Percentiles rank a stretch among this genome's conserved stretches.
Conservation (phyloP, 2,888 invertebrate genomes). For the Linyphia triangularis region DNA sequence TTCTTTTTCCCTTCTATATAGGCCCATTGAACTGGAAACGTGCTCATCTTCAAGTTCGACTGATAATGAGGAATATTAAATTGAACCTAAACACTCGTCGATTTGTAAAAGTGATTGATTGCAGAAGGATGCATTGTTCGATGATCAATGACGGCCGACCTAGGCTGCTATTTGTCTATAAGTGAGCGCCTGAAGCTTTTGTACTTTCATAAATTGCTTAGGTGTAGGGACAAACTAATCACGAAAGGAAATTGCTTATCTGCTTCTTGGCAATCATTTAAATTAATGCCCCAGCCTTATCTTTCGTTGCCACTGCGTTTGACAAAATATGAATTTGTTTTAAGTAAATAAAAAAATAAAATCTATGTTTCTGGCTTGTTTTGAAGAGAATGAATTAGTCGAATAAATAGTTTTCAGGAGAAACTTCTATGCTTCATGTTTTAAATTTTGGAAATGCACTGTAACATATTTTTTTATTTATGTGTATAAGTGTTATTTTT, state of each 20-base stretch:
- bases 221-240: not conserved
- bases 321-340: too few species aligned
- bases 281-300: too few species aligned
- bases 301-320: too few species aligned
- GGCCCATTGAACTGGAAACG: not conserved
- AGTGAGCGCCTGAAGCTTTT: not conserved
- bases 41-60: not conserved
- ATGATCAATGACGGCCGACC: not conserved
- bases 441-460: too few species aligned
- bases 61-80: slow-evolving; percentile 35
- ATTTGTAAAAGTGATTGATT: not conserved
- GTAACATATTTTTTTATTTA: too few species aligned
- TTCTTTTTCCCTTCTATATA: not conserved
- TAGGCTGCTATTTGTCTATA: not conserved
- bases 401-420: too few species aligned
- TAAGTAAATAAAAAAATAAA: too few species aligned
- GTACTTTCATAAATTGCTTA: not conserved
- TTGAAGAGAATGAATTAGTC: too few species aligned
- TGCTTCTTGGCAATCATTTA: not conserved
- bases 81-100: not conserved
- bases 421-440: too few species aligned
- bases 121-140: not conserved
- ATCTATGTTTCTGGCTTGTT: too few species aligned
- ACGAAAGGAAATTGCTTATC: not conserved
- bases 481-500: too few species aligned